Conservation (phyloP, 2,797 vertebrate genomes). For the Pseudomugil tenellus region DNA sequence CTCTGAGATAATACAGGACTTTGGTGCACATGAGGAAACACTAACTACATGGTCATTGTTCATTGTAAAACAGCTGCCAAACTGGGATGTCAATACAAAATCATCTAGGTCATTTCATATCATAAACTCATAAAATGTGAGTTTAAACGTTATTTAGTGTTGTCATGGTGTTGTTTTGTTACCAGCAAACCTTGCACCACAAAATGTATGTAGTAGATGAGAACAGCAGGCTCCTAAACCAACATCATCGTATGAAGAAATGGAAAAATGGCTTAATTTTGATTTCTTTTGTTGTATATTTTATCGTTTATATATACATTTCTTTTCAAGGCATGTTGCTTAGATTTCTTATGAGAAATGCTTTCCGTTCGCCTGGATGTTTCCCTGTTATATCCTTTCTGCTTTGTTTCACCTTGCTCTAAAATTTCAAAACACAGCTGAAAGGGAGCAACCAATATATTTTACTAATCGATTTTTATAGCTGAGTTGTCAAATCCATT, state of each 20-base stretch:
- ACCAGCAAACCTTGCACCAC: background rate
- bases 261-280: background rate
- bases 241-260: too few species aligned
- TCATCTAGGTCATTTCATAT: too few species aligned
- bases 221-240: background rate
- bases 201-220: background rate
- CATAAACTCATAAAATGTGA: background rate
- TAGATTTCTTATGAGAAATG: background rate
- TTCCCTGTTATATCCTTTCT: background rate
- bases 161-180: background rate
- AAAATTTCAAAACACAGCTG: background rate
- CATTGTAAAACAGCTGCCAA: too few species aligned
- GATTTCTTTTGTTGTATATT: background rate
- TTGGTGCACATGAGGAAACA: background rate
- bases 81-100: too few species aligned
- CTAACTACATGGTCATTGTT: background rate
- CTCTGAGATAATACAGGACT: background rate
- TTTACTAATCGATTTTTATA: too few species aligned
- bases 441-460: background rate
- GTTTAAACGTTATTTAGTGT: background rate
- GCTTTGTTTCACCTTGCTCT: background rate
- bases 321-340: background rate
- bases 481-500: too few species aligned
- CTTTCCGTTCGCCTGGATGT: background rate
- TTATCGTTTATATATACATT: too few species aligned